phyloP scores from a whole-genome alignment of 1,140 invertebrate species.

The Drosophila bipectinata region DNA sequence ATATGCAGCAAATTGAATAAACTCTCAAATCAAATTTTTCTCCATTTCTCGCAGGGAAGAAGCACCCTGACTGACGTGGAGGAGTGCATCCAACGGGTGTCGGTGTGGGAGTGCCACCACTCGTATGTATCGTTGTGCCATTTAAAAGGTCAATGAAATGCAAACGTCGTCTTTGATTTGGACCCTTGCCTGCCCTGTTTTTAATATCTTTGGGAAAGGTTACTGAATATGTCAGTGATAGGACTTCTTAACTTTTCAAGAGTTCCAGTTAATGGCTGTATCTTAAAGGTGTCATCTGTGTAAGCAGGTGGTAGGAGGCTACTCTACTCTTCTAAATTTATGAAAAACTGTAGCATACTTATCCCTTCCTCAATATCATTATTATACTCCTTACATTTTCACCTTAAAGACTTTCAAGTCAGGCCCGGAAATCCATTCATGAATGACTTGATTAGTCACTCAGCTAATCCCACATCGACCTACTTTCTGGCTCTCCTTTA shows the following conservation, averaged over 20 bases:
- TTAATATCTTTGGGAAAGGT: background rate
- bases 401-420: no score
- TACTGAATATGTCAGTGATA: background rate
- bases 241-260: background rate
- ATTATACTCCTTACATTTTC: no score
- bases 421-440: no score
- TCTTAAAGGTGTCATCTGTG: no score
- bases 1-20: constrained; percentile 78
- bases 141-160: constrained; percentile 82
- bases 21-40: constrained; percentile 81
- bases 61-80: constrained; percentile 57
- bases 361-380: no score
- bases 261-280: background rate
- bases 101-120: constrained; percentile 17
- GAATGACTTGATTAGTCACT: no score
- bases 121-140: constrained; percentile 54
- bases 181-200: constrained; percentile 37
- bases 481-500: background rate
- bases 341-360: no score
- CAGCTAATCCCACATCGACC: background rate
- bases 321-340: no score
- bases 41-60: constrained; percentile 58
- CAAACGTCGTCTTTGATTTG: constrained; percentile 51
- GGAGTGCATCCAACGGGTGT: background rate
- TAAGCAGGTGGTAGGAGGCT: no score